A percentile compares a stretch with the other conserved stretches of the same genome.
These are phyloP conservation scores for Tauraco erythrolophus DNA, from an alignment of 2,113 vertebrate genomes.

Conservation along the genomic window DNA sequence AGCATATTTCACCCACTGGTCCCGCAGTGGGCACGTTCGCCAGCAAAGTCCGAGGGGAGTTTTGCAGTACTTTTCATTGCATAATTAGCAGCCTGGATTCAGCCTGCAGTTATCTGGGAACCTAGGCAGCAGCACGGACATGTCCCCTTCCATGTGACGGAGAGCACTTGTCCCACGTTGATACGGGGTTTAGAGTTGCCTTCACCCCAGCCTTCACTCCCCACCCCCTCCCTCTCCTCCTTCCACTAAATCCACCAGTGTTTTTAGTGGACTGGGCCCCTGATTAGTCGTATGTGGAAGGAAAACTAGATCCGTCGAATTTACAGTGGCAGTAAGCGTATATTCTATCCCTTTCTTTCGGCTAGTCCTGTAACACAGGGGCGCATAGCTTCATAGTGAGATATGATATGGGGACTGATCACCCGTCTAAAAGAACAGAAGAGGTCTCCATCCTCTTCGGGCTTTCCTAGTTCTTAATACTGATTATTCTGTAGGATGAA, in stretches of 20 bases:
- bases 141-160: not conserved
- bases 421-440: not conserved
- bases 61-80: not conserved
- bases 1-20: not conserved
- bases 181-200: slow-evolving; percentile 30
- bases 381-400: not conserved
- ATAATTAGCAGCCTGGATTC: not conserved
- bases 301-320: not conserved
- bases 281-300: not conserved
- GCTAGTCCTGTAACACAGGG: not conserved
- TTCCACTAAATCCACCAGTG: not conserved
- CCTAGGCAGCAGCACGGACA: slow-evolving; percentile 28
- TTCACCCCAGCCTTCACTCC: slow-evolving; percentile 46
- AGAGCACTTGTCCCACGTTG: not conserved
- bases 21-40: not conserved
- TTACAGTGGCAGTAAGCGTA: not conserved
- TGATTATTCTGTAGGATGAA: not conserved
- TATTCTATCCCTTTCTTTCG: not conserved
- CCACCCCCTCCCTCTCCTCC: not conserved
- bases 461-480: not conserved
- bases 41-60: not conserved
- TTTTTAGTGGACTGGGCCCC: not conserved
- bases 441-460: not conserved
- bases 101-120: not conserved
- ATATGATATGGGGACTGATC: not conserved